Evolutionary conservation across 2,888 invertebrate genomes (phyloP), one percentile per base, ranked within the genome.

Genomic region (Ochropleura plecta): DNA sequence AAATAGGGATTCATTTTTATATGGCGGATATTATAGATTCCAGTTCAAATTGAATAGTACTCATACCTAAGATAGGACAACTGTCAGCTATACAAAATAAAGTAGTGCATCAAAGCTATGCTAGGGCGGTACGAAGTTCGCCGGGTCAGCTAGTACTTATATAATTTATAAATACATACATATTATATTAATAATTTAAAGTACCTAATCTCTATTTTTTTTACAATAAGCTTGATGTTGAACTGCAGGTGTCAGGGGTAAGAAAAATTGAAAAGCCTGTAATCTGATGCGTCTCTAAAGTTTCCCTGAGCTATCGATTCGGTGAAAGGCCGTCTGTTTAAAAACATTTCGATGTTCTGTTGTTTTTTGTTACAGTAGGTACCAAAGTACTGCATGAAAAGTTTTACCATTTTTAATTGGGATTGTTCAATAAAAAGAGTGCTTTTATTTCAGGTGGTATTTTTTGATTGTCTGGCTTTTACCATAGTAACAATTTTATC

Each of bases 231-330:
- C 14, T 62, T 62, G 14, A n/a, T 44, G 1, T 62, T 62, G n/a
- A 3, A 62, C 7, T 44, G 62, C 4, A 12, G 12, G 5, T 62
- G 5, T 44, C 44, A 44, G n/a, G 8, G 44, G 44, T n/a, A 44
- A 7, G n/a, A 44, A 14, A 62, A 62, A 14, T 44, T 62, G 9
- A 44, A 44, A 44, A 7, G 14, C 0, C 44, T 44, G 44, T 44
- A 60, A 30, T 55, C n/a, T 57, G 78, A 62, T 67, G 75, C 48
- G 59, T 68, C 65, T 49, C 14, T 40, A 55, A 68, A 20, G 57
- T 75, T 73, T 55, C 3, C n/a, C 57, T 44, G 14, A 48, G 48
- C 16, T 30, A 51, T 53, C 48, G 44, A 65, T 78, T 71, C 40
- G 5, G 16, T 20, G 8, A 49, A 44, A 40, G 14, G 16, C 14